Evolutionary conservation across 1,140 invertebrate genomes (phyloP), one percentile per base, ranked within the genome.

Genomic region (Lamellibrachia luymesi): DNA sequence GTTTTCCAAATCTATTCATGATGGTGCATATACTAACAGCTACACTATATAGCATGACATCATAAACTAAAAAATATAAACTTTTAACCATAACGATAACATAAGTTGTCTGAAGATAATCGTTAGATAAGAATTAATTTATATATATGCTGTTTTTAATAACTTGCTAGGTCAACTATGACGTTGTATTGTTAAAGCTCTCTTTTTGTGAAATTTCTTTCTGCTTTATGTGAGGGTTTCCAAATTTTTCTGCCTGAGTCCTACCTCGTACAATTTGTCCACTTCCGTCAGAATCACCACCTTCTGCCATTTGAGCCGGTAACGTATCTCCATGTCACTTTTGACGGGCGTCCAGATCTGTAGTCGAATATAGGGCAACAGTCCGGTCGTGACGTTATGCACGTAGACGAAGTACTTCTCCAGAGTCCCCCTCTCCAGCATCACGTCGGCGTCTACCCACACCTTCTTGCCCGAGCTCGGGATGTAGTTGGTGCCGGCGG

Each of bases 391-490:
- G 6, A 80, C 64, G 64, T 80, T 80, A 22, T 80, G 64, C 64
- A 80, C 64, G 64, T 80, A 80, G 64, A 80, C 64, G 64, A 80
- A 80, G 64, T 80, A 80, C 64, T 80, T 80, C 64, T 80, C 64
- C 13, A 80, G 64, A 22, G 64, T 80, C 0, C 64, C 64, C 1
- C 64, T 10, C 64, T 10, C 64, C 64, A 80, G 17, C 64, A 80
- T 80, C 64, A 80, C 64, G 64, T 80, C 64, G 17, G 64, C 64
- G 64, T 80, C 64, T 22, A 80, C 64, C 64, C 64, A 80, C 64
- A 80, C 64, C 64, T 80, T 80, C 64, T 80, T 80, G 64, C 64
- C 64, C 13, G 17, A 80, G 13, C 64, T 80, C 64, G 64, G 64
- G 13, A 80, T 10, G 64, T 80, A 80, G 64, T 22, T 80, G 64